Conservation (phyloP, 1,140 invertebrate species). For the Liolophura sinensis region DNA sequence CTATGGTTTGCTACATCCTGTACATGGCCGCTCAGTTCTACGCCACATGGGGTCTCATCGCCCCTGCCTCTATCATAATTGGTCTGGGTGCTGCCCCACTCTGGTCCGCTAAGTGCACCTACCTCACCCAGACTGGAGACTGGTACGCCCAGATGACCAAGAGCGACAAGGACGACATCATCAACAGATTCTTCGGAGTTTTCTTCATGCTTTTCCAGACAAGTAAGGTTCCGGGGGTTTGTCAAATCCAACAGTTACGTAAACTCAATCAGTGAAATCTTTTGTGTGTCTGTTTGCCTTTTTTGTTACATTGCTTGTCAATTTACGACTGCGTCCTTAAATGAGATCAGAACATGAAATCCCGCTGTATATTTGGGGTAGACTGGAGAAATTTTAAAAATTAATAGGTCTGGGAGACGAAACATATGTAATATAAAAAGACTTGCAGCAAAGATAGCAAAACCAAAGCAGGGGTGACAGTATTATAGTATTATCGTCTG, state of each 20-base stretch:
- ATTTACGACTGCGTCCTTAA: background rate
- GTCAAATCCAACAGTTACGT: background rate
- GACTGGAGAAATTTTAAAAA: no score
- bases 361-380: no score
- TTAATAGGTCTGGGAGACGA: no score
- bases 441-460: no score
- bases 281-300: no score
- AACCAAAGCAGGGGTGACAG: no score
- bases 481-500: no score
- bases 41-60: constrained; percentile 73
- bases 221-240: constrained; percentile 59
- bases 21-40: constrained; percentile 95
- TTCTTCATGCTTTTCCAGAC: constrained; percentile 98
- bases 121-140: constrained; percentile 89
- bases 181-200: constrained; percentile 95
- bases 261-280: no score
- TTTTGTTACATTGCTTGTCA: no score
- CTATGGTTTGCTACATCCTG: constrained; percentile 88
- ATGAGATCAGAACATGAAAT: no score
- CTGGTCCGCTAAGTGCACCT: constrained; percentile 96
- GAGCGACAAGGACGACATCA: constrained; percentile 82
- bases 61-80: constrained; percentile 84
- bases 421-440: no score
- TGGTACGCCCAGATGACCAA: constrained; percentile 64
- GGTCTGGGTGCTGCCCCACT: constrained; percentile 92